A percentile compares a stretch with the other conserved stretches of the same genome.
These are phyloP conservation scores for Melanostoma mellinum DNA, from an alignment of 2,888 invertebrate species.

Conservation along the genomic window DNA sequence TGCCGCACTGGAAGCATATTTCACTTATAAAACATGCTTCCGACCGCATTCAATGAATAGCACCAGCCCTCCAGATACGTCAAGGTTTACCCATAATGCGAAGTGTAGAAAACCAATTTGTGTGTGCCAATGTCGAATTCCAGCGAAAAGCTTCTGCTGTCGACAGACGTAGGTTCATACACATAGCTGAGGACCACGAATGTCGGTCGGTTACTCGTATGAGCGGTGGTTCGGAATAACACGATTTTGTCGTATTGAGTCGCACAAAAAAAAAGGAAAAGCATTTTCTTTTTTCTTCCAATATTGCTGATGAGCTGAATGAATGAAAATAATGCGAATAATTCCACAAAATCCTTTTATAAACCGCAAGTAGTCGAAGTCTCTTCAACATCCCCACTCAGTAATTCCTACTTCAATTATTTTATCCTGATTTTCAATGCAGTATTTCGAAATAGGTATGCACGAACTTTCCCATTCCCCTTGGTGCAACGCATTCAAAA, in stretches of 20 bases:
- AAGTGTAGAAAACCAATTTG: constrained; percentile 66
- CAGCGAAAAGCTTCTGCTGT: constrained; percentile 38
- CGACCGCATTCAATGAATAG: constrained; percentile 7
- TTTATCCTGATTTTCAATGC: not conserved
- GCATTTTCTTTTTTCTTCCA: not conserved
- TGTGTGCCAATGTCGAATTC: constrained; percentile 21
- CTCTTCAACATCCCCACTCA: constrained; percentile 33
- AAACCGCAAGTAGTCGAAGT: constrained; percentile 47
- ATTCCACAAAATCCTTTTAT: constrained; percentile 57
- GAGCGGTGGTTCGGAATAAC: constrained; percentile 69
- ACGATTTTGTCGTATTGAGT: constrained; percentile 63
- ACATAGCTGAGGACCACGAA: constrained; percentile 11
- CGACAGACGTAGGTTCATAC: not conserved
- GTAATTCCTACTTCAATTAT: constrained; percentile 38
- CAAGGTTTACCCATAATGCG: constrained; percentile 40
- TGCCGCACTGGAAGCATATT: constrained; percentile 46
- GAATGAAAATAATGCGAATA: constrained; percentile 53
- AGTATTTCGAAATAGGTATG: too few relatives aligned
- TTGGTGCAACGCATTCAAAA: too few relatives aligned
- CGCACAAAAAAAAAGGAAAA: constrained; percentile 37
- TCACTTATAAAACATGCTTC: constrained; percentile 39
- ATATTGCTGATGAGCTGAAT: not conserved
- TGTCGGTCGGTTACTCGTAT: constrained; percentile 31
- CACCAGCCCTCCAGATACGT: constrained; percentile 15
- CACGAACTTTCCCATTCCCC: too few relatives aligned